A percentile compares a stretch with the other conserved stretches of the same genome.
These are phyloP conservation scores for Oryctes rhinoceros DNA, from an alignment of 1,140 invertebrate species.

Conservation along the genomic window DNA sequence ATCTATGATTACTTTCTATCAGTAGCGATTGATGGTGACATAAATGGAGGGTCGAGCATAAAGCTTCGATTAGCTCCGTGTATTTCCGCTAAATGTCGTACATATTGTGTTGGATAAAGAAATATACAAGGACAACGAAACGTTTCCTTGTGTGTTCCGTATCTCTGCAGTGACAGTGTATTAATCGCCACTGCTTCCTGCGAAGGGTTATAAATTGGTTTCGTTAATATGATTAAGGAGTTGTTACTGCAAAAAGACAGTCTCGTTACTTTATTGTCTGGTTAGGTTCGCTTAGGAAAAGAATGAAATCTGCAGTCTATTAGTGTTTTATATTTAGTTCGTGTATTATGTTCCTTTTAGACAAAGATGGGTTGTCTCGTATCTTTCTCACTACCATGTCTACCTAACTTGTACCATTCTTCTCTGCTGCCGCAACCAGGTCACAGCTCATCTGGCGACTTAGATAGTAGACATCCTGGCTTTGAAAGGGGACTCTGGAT, in stretches of 20 bases:
- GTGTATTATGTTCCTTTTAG: conserved; percentile 24
- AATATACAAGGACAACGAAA: too few relatives aligned
- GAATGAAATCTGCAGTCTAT: conserved; percentile 15
- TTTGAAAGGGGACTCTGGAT: conserved; percentile 63
- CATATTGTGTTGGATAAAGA: too few relatives aligned
- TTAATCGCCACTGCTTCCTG: too few relatives aligned
- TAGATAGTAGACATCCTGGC: conserved; percentile 57
- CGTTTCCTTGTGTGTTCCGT: too few relatives aligned
- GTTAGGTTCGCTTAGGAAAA: neutral
- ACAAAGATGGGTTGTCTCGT: conserved; percentile 45
- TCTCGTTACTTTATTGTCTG: conserved; percentile 12
- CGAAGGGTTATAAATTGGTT: neutral
- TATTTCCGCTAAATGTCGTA: too few relatives aligned
- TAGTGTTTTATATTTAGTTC: neutral
- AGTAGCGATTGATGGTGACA: too few relatives aligned
- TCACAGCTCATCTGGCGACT: conserved; percentile 56
- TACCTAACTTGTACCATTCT: conserved; percentile 44
- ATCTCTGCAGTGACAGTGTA: too few relatives aligned
- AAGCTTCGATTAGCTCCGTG: too few relatives aligned
- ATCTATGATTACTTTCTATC: too few relatives aligned
- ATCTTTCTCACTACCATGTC: conserved; percentile 47
- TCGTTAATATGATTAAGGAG: neutral
- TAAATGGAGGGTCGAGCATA: too few relatives aligned
- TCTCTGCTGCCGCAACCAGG: conserved; percentile 41
- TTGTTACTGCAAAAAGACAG: neutral